Evolutionary conservation across 2,113 vertebrate genomes (phyloP).

Genomic region (Axis porcinus): DNA sequence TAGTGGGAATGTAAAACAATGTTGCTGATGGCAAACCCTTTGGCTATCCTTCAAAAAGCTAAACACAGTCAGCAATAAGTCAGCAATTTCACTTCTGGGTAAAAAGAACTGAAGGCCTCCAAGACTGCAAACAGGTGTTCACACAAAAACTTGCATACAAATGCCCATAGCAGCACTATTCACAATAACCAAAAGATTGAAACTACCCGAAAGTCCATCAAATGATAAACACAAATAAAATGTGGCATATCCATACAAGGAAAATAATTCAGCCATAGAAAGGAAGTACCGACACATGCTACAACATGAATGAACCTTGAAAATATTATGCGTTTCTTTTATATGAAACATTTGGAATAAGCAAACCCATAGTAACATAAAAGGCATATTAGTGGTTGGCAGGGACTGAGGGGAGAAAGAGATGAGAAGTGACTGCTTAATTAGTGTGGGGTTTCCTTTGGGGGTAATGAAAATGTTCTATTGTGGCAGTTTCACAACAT

Average conservation of each 20-base stretch:
- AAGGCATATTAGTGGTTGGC: neutral
- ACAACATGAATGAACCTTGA: neutral
- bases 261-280: conserved; percentile 7
- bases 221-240: neutral
- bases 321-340: neutral
- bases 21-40: neutral
- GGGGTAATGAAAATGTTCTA: neutral
- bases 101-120: neutral
- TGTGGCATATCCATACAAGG: neutral
- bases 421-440: neutral
- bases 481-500: neutral
- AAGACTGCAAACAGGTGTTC: neutral
- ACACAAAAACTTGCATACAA: neutral
- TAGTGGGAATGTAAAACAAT: neutral
- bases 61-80: neutral
- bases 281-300: neutral
- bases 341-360: neutral
- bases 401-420: neutral
- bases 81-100: neutral
- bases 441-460: neutral
- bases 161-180: neutral
- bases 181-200: neutral
- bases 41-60: neutral
- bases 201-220: neutral
- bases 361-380: neutral